phyloP scores from a whole-genome alignment of 2,797 vertebrate species.

The Pangasius macronema region DNA sequence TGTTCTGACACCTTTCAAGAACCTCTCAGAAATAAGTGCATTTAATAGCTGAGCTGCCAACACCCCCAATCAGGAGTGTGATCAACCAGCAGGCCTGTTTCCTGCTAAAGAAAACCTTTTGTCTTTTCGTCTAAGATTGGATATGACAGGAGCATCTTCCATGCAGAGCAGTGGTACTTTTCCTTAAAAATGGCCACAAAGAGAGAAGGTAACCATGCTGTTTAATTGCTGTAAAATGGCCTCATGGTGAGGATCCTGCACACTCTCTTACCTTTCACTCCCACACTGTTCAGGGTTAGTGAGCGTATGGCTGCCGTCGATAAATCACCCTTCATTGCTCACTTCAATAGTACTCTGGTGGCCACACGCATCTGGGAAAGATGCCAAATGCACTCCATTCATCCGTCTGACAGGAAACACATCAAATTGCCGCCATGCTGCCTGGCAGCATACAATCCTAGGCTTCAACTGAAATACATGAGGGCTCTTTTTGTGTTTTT shows the following conservation, averaged over 20 bases:
- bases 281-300: slow-evolving; percentile 50
- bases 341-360: slow-evolving; percentile 55
- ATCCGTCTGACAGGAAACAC: slow-evolving; percentile 56
- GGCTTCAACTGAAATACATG: slow-evolving; percentile 41
- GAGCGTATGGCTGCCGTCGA: slow-evolving; percentile 52
- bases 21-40: slow-evolving; percentile 6
- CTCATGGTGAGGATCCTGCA: slow-evolving; percentile 45
- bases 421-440: slow-evolving; percentile 58
- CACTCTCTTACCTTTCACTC: slow-evolving; percentile 57
- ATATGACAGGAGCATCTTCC: slow-evolving; percentile 20
- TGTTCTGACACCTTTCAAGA: slow-evolving; percentile 4
- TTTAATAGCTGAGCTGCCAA: slow-evolving; percentile 17
- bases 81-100: slow-evolving; percentile 14
- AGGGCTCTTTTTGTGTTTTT: slow-evolving; percentile 13
- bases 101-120: slow-evolving; percentile 11
- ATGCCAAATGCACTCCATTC: slow-evolving; percentile 58
- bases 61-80: neutral
- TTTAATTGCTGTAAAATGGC: slow-evolving; percentile 58
- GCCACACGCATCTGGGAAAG: slow-evolving; percentile 59
- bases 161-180: slow-evolving; percentile 16
- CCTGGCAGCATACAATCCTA: slow-evolving; percentile 54
- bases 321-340: slow-evolving; percentile 59
- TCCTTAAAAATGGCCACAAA: neutral
- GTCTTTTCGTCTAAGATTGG: neutral
- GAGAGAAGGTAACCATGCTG: slow-evolving; percentile 20